Evolutionary conservation across 2,888 invertebrate genomes (phyloP).

Genomic region (Luperina testacea): DNA sequence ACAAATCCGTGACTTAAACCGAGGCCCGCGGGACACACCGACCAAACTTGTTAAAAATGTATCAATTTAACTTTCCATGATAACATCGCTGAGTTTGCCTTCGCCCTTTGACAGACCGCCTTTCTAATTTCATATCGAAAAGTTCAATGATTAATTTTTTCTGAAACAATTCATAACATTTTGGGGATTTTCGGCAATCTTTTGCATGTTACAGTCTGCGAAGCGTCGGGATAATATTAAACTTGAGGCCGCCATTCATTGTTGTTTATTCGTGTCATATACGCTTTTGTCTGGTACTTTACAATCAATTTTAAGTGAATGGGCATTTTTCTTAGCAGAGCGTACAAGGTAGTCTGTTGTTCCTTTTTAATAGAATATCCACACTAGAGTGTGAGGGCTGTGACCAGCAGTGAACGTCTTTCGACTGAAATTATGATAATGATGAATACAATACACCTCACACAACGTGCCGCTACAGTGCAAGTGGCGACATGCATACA

Average conservation of each 20-base stretch:
- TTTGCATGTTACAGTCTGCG: conserved; percentile 33
- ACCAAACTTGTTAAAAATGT: conserved; percentile 80
- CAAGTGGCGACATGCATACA: too few relatives aligned
- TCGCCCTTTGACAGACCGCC: conserved; percentile 75
- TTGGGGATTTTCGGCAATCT: conserved; percentile 46
- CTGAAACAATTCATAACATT: conserved; percentile 63
- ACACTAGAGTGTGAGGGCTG: not conserved
- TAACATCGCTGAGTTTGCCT: conserved; percentile 68
- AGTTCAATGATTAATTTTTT: conserved; percentile 73
- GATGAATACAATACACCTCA: not conserved
- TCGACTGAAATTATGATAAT: not conserved
- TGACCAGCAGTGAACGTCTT: not conserved
- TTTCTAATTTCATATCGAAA: conserved; percentile 74
- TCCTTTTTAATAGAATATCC: not conserved
- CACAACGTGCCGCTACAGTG: not conserved
- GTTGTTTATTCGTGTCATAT: not conserved
- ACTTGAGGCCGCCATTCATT: conserved; percentile 5
- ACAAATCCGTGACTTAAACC: conserved; percentile 57
- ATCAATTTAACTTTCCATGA: conserved; percentile 81
- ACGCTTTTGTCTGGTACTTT: not conserved
- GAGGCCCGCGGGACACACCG: conserved; percentile 58
- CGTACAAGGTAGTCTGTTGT: not conserved
- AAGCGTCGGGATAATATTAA: conserved; percentile 29
- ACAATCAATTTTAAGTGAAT: not conserved
- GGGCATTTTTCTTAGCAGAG: not conserved